phyloP scores from a whole-genome alignment of 2,113 vertebrate species.

The Monopterus albus region DNA sequence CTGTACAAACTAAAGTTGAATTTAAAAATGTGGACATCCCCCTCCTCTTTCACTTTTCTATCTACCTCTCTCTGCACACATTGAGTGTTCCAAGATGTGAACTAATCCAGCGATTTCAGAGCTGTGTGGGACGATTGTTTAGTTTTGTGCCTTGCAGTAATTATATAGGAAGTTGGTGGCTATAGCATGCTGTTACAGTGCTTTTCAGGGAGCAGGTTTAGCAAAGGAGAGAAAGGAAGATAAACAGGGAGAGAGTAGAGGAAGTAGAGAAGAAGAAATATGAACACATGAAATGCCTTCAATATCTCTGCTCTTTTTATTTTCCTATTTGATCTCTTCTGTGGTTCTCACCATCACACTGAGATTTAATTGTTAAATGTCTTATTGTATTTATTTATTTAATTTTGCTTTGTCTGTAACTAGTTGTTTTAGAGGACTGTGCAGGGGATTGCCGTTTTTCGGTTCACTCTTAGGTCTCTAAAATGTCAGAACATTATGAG shows the following conservation, averaged over 20 bases:
- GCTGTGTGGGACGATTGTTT: conserved; percentile 83
- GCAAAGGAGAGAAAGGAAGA: conserved; percentile 8
- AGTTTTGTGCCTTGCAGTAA: conserved; percentile 80
- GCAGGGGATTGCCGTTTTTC: too few species aligned
- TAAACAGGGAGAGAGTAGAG: not conserved
- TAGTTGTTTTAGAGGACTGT: too few species aligned
- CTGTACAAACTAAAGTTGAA: conserved; percentile 74
- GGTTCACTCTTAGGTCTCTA: too few species aligned
- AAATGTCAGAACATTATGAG: too few species aligned
- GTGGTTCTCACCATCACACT: too few species aligned
- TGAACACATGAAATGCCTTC: not conserved
- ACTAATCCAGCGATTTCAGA: conserved; percentile 78
- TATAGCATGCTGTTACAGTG: conserved; percentile 65
- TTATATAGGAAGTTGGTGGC: conserved; percentile 83
- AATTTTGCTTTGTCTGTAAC: too few species aligned
- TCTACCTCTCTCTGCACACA: conserved; percentile 35
- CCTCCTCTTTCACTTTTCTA: conserved; percentile 14
- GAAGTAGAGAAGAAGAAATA: not conserved
- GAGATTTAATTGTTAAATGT: too few species aligned
- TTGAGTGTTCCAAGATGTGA: conserved; percentile 83
- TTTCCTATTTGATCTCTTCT: not conserved
- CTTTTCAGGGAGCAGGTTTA: conserved; percentile 25
- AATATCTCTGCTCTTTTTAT: not conserved
- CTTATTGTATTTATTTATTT: too few species aligned
- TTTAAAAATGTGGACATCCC: conserved; percentile 58